Evolutionary conservation across 1,140 invertebrate genomes (phyloP), one percentile per base, ranked within the genome.

Genomic region (Drosophila subpulchrella): DNA sequence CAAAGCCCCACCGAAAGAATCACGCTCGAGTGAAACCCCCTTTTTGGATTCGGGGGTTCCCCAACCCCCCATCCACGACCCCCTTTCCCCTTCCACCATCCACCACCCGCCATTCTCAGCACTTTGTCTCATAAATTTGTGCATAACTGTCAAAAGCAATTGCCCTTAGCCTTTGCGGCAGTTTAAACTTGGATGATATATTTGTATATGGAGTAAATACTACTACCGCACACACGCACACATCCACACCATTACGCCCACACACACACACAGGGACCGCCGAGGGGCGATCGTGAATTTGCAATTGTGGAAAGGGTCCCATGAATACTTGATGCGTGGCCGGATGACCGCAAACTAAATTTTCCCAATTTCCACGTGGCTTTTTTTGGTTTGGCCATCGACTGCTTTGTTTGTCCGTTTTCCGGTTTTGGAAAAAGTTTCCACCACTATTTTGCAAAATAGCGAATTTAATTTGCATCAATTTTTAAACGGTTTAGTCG

Each of bases 111-210:
- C 73, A 75, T 57, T 75, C 72, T 59, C 72, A 76, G 78, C 74
- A 85, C 81, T 85, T 88, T 76, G 79, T 82, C 84, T 88, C 83
- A 86, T 86, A 86, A 86, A 86, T 86, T 86, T 88, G 85, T 86
- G 81, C 83, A 86, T 86, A 86, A 86, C 83, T 86, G 83, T 86
- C 83, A 86, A 86, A 86, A 88, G 83, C 83, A 86, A 86, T 88
- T 86, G 83, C 83, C 83, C 84, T 86, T 89, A 86, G 83, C 84
- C 86, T 83, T 88, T 88, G 83, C 83, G 67, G 79, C 84, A 86
- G 83, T 86, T 86, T 86, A 86, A 86, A 86, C 83, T 86, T 86
- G 81, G 83, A 86, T 86, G 83, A 86, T 86, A 86, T 86, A 86
- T 86, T 86, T 86, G 82, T 88, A 79, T 83, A 88, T 76, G 63